These are phyloP conservation scores for Sparus aurata DNA, from an alignment of 2,797 vertebrate genomes.

Conservation along the genomic window DNA sequence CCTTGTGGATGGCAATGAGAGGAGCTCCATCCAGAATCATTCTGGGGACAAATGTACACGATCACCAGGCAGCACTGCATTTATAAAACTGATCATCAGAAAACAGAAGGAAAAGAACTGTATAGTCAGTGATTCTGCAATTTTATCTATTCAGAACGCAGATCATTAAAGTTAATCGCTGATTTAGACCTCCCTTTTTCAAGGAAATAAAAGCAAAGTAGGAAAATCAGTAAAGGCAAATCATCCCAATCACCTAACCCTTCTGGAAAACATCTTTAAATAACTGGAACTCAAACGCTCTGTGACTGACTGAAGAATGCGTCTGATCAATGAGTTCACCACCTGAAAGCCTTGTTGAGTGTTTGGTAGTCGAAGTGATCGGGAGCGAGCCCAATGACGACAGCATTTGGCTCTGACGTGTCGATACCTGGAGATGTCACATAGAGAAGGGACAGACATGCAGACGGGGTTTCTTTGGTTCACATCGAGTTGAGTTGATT, in stretches of 20 bases:
- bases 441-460: background rate
- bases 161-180: background rate
- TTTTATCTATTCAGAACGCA: background rate
- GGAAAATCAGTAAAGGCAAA: background rate
- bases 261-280: background rate
- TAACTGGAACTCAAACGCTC: background rate
- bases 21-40: constrained; percentile 92
- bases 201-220: background rate
- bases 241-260: background rate
- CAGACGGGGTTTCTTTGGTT: background rate
- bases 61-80: background rate
- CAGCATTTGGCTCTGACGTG: constrained; percentile 91
- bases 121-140: background rate
- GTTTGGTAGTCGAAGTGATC: constrained; percentile 93
- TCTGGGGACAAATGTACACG: constrained; percentile 72
- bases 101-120: no score
- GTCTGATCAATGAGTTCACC: background rate
- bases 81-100: background rate
- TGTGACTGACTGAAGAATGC: background rate
- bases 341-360: constrained; percentile 95
- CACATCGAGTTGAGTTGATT: background rate
- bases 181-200: background rate
- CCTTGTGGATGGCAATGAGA: constrained; percentile 97
- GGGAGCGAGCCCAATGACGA: constrained; percentile 94
- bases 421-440: constrained; percentile 85